phyloP scores from a whole-genome alignment of 1,140 invertebrate genomes.

The Nixonia krombeini region DNA sequence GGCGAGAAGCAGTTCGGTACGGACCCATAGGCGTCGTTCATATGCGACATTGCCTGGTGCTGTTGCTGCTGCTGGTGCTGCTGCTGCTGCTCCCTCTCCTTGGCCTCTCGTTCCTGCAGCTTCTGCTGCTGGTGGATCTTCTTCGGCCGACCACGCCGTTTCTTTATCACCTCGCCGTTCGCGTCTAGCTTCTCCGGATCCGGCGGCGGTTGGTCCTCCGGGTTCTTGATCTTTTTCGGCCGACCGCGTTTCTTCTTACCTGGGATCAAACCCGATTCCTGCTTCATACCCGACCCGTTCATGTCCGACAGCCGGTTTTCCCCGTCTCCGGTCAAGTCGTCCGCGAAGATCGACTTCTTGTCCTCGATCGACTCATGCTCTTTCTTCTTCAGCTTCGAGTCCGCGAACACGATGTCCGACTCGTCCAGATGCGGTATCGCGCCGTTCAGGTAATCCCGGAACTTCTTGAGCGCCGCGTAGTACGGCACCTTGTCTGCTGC shows the following conservation, averaged over 20 bases:
- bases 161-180: constrained; percentile 79
- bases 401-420: constrained; percentile 91
- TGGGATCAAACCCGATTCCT: constrained; percentile 75
- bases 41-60: constrained; percentile 50
- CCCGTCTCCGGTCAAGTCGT: constrained; percentile 61
- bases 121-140: constrained; percentile 77
- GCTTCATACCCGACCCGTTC: constrained; percentile 69
- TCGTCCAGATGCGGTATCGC: constrained; percentile 89
- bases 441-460: constrained; percentile 95
- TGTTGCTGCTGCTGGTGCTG: constrained; percentile 56
- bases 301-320: constrained; percentile 68
- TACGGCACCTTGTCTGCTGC: constrained; percentile 98
- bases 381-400: constrained; percentile 80
- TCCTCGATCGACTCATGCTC: constrained; percentile 72
- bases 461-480: constrained; percentile 94
- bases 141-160: constrained; percentile 87
- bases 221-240: constrained; percentile 87
- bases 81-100: constrained; percentile 58
- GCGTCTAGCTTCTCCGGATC: constrained; percentile 74
- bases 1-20: constrained; percentile 75
- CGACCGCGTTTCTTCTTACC: constrained; percentile 91
- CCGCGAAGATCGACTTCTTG: constrained; percentile 71
- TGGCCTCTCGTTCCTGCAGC: constrained; percentile 60
- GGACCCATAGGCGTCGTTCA: constrained; percentile 58
- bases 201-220: constrained; percentile 75